A percentile compares a stretch with the other conserved stretches of the same genome.
These are phyloP conservation scores for Myiotriccus ornatus DNA, from an alignment of 2,797 vertebrate genomes.

Conservation along the genomic window DNA sequence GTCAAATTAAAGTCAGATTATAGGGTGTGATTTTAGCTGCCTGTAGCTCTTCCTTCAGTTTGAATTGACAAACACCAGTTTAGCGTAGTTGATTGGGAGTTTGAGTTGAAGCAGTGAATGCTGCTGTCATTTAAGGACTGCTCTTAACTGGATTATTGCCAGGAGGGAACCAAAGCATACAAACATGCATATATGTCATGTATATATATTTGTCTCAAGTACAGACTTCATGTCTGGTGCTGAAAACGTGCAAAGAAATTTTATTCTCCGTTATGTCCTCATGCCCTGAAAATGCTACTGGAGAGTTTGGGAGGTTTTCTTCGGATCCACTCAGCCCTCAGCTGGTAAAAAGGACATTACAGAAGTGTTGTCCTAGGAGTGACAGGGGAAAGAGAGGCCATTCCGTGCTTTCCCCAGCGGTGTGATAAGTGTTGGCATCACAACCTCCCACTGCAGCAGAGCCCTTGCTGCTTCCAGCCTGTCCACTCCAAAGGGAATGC, in stretches of 20 bases:
- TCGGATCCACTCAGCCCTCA: not conserved
- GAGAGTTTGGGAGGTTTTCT: not conserved
- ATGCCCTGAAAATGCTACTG: not conserved
- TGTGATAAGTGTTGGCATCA: fast-evolving
- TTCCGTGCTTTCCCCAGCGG: not conserved
- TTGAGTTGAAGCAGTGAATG: not conserved
- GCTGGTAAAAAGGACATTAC: not conserved
- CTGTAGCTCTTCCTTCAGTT: not conserved
- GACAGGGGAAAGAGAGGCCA: not conserved
- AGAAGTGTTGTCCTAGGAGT: not conserved
- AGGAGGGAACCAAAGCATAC: not conserved
- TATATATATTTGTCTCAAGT: not conserved
- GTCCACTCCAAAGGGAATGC: not conserved
- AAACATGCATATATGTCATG: fast-evolving
- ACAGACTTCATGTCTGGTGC: not conserved
- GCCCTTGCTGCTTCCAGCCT: not conserved
- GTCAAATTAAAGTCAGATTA: not conserved
- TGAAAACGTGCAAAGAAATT: not conserved
- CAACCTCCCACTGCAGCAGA: not conserved
- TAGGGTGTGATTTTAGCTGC: not conserved
- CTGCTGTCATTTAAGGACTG: not conserved
- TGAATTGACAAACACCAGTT: not conserved
- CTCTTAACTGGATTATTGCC: not conserved
- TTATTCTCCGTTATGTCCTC: not conserved
- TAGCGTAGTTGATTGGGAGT: not conserved